These are phyloP conservation scores for Lithodes maja DNA, from an alignment of 2,888 invertebrate species.

Conservation along the genomic window DNA sequence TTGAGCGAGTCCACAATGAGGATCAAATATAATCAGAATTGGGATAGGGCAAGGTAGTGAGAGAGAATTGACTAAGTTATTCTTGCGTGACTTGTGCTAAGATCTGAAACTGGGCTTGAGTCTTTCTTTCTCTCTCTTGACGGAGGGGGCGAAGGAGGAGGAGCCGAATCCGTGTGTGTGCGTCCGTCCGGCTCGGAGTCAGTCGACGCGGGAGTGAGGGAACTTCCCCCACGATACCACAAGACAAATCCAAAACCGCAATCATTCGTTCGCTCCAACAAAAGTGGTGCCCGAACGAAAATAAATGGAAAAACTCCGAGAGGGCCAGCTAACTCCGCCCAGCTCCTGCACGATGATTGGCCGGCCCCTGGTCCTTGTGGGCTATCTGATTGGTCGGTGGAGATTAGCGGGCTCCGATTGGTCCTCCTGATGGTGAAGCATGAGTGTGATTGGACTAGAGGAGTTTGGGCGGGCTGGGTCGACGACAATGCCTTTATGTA, in stretches of 20 bases:
- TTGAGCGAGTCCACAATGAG: neutral
- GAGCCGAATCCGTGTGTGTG: slow-evolving; percentile 19
- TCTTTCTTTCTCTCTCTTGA: neutral
- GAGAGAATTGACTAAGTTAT: too few relatives aligned
- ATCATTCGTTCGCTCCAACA: slow-evolving; percentile 55
- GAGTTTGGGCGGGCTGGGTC: neutral
- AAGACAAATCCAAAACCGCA: slow-evolving; percentile 59
- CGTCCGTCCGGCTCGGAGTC: slow-evolving; percentile 16
- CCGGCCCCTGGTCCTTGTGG: neutral
- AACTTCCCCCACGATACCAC: slow-evolving; percentile 49
- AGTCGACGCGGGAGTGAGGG: slow-evolving; percentile 50
- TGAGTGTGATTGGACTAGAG: neutral
- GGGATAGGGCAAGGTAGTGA: too few relatives aligned
- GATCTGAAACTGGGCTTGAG: too few relatives aligned
- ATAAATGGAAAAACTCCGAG: slow-evolving; percentile 75
- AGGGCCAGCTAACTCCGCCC: slow-evolving; percentile 52
- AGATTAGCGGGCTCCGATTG: neutral
- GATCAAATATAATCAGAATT: too few relatives aligned
- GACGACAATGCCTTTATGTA: slow-evolving; percentile 2
- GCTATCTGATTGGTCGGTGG: neutral
- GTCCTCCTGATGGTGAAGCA: neutral
- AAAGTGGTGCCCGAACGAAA: slow-evolving; percentile 62
- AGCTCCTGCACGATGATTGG: slow-evolving; percentile 43
- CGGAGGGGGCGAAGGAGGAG: slow-evolving; percentile 19
- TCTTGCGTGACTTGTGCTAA: too few relatives aligned